Base-by-base conservation (phyloP, 2,113 vertebrate species). In the Nesogale talazaci region DNA sequence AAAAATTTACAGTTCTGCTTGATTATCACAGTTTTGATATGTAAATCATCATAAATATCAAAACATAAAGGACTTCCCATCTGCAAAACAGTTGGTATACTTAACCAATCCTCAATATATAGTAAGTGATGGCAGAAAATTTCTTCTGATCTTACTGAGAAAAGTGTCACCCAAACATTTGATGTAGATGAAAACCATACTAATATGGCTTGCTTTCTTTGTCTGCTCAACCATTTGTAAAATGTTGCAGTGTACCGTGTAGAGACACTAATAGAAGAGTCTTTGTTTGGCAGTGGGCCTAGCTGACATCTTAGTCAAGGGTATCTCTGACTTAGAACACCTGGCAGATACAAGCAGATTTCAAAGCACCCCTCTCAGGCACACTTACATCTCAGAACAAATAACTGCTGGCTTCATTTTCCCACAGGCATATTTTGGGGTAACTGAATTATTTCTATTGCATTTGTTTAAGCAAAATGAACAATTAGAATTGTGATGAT, bases 401-500 rank as follows among this genome's bases (percentile, higher is more conserved):
- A 86, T 80, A 95, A 67, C 56, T 19, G 6, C 34, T 38, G 91
- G n/a, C 10, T 80, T 87, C 38, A 72, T 6, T 91, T 52, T 94
- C 16, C 72, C 59, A 36, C 93, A 94, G 83, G 27, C 46, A 52
- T 22, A 81, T 83, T 90, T 3, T 91, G 86, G 56, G 38, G 86
- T 84, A 31, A 78, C 40, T 76, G 72, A 92, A 74, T 92, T 22
- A 91, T 80, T 94, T 87, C 46, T 89, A 83, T 78, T 80, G n/a
- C 40, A 91, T 93, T 80, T 92, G 75, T 23, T 77, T 93, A 77
- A 87, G 27, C 36, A 92, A 91, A 93, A 96, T 92, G 77, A 89
- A 95, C 81, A 7, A 34, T 83, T 25, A 88, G 86, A 77, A 75
- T 81, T 79, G 85, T 91, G 86, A 90, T 85, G 65, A 3, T 86